Evolutionary conservation across 2,797 vertebrate species (phyloP), one percentile per base, ranked within the genome.

Genomic region (Sebastes oblongus): DNA sequence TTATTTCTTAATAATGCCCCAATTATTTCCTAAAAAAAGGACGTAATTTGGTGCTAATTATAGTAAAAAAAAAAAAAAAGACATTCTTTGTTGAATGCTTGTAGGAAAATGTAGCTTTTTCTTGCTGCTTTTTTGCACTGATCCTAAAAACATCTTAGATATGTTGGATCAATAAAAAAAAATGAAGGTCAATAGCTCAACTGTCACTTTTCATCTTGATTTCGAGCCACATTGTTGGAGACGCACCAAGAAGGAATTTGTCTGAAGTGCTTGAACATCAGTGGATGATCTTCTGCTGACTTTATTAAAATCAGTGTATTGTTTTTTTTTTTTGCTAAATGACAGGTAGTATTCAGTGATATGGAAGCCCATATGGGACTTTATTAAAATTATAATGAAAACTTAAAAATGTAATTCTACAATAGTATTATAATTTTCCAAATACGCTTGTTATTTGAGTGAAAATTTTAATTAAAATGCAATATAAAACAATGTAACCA

Each of bases 211-310:
- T 18, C 14, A 25, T 42, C 8, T 22, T 39, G 3, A 32, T 36
- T 29, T 32, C 0, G 1, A 2, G 5, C 22, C 5, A 7, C 16
- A 1, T 2, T 58, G 24, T 39, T 39, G 22, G 9, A 3, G 2
- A 34, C 2, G 8, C 13, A n/a, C 30, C 13, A 59, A 39, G 14
- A 4, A 14, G 3, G 5, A 3, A 8, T 55, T 55, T 22, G 3
- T 55, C 22, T 11, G 24, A 1, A 32, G 66, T 2, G 20, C n/a
- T 55, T 0, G 10, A 32, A 24, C 27, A 20, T 24, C 6, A 0
- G 1, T 1, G 8, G 7, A 8, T 20, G 34, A 2, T 32, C 5
- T 42, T n/a, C 50, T 14, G 24, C 13, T 25, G 54, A 24, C 20
- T 30, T 39, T 12, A 7, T 27, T 52, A 1, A 14, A 52, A 2